Evolutionary conservation across 2,113 vertebrate genomes (phyloP).

Genomic region (Salvelinus alpinus): DNA sequence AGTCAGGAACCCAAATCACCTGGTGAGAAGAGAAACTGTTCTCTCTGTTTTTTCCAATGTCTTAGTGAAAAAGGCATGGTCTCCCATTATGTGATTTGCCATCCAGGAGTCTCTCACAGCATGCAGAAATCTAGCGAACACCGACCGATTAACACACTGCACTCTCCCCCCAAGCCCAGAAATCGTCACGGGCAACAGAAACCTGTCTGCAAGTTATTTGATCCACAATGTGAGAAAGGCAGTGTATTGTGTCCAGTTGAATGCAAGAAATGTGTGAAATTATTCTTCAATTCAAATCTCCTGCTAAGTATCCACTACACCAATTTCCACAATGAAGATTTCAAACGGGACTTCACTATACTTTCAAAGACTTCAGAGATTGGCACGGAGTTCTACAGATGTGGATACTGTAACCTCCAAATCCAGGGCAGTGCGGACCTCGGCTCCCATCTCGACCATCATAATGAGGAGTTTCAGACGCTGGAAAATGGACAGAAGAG

Average conservation of each 20-base stretch:
- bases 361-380: slow-evolving; percentile 52
- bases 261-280: slow-evolving; percentile 82
- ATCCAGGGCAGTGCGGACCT: slow-evolving; percentile 79
- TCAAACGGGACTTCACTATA: slow-evolving; percentile 81
- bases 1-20: slow-evolving; percentile 80
- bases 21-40: slow-evolving; percentile 74
- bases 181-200: slow-evolving; percentile 46
- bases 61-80: slow-evolving; percentile 85
- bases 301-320: slow-evolving; percentile 85
- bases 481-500: slow-evolving; percentile 49
- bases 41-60: slow-evolving; percentile 81
- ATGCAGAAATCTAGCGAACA: neutral
- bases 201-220: slow-evolving; percentile 39
- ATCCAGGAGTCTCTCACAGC: slow-evolving; percentile 71
- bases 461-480: slow-evolving; percentile 77
- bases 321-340: slow-evolving; percentile 76
- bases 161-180: slow-evolving; percentile 72
- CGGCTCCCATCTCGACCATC: slow-evolving; percentile 80
- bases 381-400: slow-evolving; percentile 78
- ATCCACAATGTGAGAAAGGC: slow-evolving; percentile 61
- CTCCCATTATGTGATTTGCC: slow-evolving; percentile 84
- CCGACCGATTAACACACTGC: slow-evolving; percentile 79
- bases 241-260: slow-evolving; percentile 75
- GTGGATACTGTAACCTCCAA: slow-evolving; percentile 77
- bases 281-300: slow-evolving; percentile 76